Percentiles rank a stretch among this genome's conserved stretches.
phyloP scores from a whole-genome alignment of 2,113 vertebrate genomes.

The Eulacestoma nigropectus region DNA sequence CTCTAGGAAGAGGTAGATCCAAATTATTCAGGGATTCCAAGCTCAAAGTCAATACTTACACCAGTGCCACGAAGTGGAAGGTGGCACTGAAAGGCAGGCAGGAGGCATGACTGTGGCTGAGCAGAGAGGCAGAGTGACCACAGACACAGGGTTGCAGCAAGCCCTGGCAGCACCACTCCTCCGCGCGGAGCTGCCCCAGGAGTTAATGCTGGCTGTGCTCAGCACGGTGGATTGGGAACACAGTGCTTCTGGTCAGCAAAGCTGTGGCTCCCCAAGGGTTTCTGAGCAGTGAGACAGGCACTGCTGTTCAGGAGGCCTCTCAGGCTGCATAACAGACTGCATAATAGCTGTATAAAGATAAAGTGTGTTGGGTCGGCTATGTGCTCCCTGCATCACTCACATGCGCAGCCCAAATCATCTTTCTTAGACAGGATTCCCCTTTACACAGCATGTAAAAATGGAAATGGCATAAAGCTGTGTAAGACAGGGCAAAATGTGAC shows the following conservation, averaged over 20 bases:
- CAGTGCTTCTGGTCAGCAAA: background rate
- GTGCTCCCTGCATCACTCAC: background rate
- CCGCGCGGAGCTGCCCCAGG: background rate
- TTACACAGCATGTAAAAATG: background rate
- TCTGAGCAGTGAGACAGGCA: background rate
- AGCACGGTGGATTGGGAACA: background rate
- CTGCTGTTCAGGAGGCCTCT: background rate
- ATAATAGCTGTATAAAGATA: background rate
- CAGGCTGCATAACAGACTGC: background rate
- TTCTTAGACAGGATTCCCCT: background rate
- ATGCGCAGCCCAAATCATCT: background rate
- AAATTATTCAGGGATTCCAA: background rate
- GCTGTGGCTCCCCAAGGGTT: background rate
- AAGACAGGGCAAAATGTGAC: background rate
- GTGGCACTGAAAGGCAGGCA: background rate
- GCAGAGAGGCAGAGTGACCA: background rate
- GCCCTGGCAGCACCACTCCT: fast-evolving
- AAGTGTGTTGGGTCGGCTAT: fast-evolving
- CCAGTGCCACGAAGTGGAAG: background rate
- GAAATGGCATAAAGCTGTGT: background rate
- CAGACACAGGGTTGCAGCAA: fast-evolving
- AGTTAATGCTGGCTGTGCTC: background rate
- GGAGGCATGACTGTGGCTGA: background rate
- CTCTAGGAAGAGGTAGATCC: background rate
- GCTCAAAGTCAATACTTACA: background rate